Base-by-base conservation (phyloP, 1,140 invertebrate genomes). In the Globodera rostochiensis region DNA sequence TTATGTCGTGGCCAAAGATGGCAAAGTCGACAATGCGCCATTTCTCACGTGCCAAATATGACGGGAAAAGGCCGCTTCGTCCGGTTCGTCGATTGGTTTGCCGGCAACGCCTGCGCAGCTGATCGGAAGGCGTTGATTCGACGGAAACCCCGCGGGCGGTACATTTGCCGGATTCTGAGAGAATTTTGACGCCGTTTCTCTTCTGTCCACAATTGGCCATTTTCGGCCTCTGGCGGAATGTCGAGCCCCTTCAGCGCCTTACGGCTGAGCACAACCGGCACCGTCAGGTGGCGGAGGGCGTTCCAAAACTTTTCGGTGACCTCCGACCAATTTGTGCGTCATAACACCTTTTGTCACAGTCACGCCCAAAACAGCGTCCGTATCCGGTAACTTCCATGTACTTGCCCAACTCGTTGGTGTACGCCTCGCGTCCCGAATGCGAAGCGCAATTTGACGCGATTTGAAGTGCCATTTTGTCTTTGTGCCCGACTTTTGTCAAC, bases 61-160 rank as follows among this genome's bases (percentile, higher is more conserved):
- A 91, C 4, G 91, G 91, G 85, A 90, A 92, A 4, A 92, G 86
- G 7, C 91, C 91, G 25, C 84, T 86, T 25, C 25, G 36, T 36
- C 1, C 2, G 36, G 36, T 36, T 36, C 36, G 36, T 36, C 36
- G 36, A 36, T 36, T 36, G 36, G 36, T 36, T 36, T 36, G 36
- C 36, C 36, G 36, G 36, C 36, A 36, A 36, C 36, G 36, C 36
- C 36, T 36, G 36, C 3, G 36, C 36, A 36, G n/a, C 5, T 60
- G 57, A 60, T 60, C 57, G 50, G 1, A 7, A 7, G 50, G 11
- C 50, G 50, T 36, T 13, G 7, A 13, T 13, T 9, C 11, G 50
- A 53, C 11, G 57, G 0, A 60, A 60, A 11, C 57, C 11, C 15
- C 57, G 57, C 57, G 15, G 13, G 57, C 1, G 15, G 15, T 13